Conservation (phyloP, 1,140 invertebrate species). For the Plutomurus gul region DNA sequence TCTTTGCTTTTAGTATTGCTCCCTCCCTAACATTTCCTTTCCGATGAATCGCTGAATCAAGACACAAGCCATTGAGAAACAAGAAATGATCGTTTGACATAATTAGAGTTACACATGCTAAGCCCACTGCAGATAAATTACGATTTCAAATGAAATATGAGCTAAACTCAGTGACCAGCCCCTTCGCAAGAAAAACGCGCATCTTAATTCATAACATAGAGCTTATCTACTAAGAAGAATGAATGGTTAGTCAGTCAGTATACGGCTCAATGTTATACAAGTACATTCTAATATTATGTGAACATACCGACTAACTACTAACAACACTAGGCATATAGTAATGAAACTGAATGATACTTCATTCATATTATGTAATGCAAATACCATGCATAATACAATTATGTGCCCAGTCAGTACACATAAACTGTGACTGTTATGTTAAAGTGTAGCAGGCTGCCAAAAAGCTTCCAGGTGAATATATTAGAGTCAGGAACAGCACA, state of each 20-base stretch:
- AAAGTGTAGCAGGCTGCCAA: neutral
- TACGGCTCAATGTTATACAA: too few relatives aligned
- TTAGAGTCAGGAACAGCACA: too few relatives aligned
- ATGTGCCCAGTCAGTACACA: neutral
- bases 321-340: neutral
- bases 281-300: too few relatives aligned
- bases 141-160: conserved; percentile 31
- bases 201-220: conserved; percentile 28
- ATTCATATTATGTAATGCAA: too few relatives aligned
- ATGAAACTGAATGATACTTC: neutral
- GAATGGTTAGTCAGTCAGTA: neutral
- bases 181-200: neutral
- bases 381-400: conserved; percentile 27
- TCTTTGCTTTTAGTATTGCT: too few relatives aligned
- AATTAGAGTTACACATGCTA: conserved; percentile 35
- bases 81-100: conserved; percentile 27
- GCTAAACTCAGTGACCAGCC: neutral
- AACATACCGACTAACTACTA: too few relatives aligned
- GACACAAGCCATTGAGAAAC: neutral
- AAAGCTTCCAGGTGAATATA: neutral
- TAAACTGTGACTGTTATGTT: neutral
- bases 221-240: neutral
- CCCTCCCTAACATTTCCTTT: neutral
- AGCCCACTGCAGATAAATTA: conserved; percentile 8
- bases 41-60: conserved; percentile 2